phyloP scores from a whole-genome alignment of 2,888 invertebrate genomes.

The Spicauda simplicius region DNA sequence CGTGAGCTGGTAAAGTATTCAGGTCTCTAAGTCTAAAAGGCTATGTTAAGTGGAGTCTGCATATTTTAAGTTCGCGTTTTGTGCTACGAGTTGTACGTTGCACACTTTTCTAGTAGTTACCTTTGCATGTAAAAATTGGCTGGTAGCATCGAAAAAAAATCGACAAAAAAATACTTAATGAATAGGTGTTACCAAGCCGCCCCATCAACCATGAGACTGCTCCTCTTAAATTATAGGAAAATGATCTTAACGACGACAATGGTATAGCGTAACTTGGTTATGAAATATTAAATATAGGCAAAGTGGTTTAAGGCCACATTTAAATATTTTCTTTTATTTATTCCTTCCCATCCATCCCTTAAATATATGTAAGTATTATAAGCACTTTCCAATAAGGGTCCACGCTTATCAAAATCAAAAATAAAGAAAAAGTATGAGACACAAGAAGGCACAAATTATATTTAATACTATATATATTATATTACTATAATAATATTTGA shows the following conservation, averaged over 20 bases:
- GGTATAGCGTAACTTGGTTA: conserved; percentile 72
- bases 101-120: conserved; percentile 75
- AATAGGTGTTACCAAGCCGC: conserved; percentile 67
- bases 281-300: conserved; percentile 70
- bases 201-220: conserved; percentile 74
- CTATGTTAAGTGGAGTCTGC: conserved; percentile 53
- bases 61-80: conserved; percentile 81
- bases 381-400: no score
- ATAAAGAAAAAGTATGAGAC: no score
- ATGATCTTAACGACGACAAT: conserved; percentile 67
- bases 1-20: conserved; percentile 76
- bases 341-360: neutral
- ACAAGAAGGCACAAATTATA: no score
- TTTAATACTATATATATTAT: no score
- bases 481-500: no score
- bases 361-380: no score
- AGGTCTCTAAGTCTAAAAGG: conserved; percentile 42
- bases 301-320: conserved; percentile 71
- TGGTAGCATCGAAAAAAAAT: conserved; percentile 68
- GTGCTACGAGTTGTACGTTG: conserved; percentile 75
- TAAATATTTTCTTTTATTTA: conserved; percentile 46
- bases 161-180: conserved; percentile 58
- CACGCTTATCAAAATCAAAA: no score
- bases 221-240: conserved; percentile 70
- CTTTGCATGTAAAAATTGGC: conserved; percentile 64